Base-by-base conservation (phyloP, 2,797 vertebrate genomes). In the Acanthurus tractus region DNA sequence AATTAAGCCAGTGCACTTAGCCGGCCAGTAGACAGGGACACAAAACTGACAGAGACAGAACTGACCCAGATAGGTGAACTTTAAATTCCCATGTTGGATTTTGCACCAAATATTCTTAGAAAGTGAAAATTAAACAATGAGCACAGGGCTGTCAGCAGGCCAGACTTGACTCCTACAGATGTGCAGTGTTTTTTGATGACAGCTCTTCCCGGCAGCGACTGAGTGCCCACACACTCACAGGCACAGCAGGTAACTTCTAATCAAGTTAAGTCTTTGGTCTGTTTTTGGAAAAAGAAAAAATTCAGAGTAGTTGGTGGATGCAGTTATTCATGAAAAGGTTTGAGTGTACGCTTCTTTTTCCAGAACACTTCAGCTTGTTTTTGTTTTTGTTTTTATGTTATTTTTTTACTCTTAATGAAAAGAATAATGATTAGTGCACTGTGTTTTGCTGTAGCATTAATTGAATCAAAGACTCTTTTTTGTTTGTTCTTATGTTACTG, bases 1-100 rank as follows among this genome's bases (percentile, higher is more conserved):
- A 76, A 74, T 87, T 63, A 81, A 87, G 70, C 59, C 52, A 66
- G 20, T 64, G 65, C 56, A 69, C 66, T 74, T 52, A 72, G 68
- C 45, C 78, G 79, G 70, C 73, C 25, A 36, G 63, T 22, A 67
- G 76, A 83, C 67, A 78, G 58, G 62, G 42, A 74, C 63, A 63
- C 42, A 61, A 66, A 61, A 66, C 73, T 63, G 65, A 64, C 44
- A 70, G 22, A 61, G 46, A 56, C 62, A 68, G 23, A 69, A 50
- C 23, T 10, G 18, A 66, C 72, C 17, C 66, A 83, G 65, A 68
- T 22, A 76, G 63, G 84, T 78, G 48, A 75, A 73, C 69, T 74
- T 18, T 62, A 70, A 78, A 83, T 73, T 67, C 38, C 13, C 14
- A 3, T 44, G 50, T 53, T 76, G 63, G 29, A 52, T 75, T 25